Base-by-base conservation (phyloP, 2,888 invertebrate genomes). In the Elgonia sp. region DNA sequence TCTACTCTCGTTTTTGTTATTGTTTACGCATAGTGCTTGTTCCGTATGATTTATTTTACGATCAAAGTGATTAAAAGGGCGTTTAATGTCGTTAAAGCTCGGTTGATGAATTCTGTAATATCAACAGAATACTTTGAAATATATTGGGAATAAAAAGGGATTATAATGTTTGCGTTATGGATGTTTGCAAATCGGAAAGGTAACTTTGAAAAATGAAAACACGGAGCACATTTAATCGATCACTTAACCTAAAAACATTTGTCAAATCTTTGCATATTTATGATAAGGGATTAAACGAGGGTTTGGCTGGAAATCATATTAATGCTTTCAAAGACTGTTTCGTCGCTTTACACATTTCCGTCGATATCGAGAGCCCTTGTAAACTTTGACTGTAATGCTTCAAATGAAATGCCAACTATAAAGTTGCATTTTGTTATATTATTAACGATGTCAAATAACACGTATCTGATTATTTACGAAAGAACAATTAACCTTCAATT, bases 221-320 rank as follows among this genome's bases (percentile, higher is more conserved):
- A 16, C 73, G 55, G 65, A 63, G 42, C 20, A 53, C 10, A 60
- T 62, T 70, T 81, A 72, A 75, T 82, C 65, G 21, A 73, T 75
- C 82, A 67, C 37, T 65, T 75, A 82, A 75, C 46, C 46, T 57
- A 55, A 57, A 73, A 82, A 81, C 63, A 62, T 82, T 75, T 75
- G 67, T 82, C 65, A 55, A 57, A 75, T 82, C 65, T 82, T 75
- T 82, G 73, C 65, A 67, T 75, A 82, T 82, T 82, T 82, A 57
- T 46, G 62, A 53, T 57, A 37, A 55, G n/a, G 57, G 55, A 67
- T 73, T 73, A 55, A 75, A 29, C 12, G 46, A 40, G 55, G 14
- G 14, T 55, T 42, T 7, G 20, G 20, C 60, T 63, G 53, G 4
- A 70, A 60, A 81, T 37, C 21, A 21, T 50, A 70, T 55, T 72